phyloP scores from a whole-genome alignment of 2,797 vertebrate species.

The Pachyuromys duprasi region DNA sequence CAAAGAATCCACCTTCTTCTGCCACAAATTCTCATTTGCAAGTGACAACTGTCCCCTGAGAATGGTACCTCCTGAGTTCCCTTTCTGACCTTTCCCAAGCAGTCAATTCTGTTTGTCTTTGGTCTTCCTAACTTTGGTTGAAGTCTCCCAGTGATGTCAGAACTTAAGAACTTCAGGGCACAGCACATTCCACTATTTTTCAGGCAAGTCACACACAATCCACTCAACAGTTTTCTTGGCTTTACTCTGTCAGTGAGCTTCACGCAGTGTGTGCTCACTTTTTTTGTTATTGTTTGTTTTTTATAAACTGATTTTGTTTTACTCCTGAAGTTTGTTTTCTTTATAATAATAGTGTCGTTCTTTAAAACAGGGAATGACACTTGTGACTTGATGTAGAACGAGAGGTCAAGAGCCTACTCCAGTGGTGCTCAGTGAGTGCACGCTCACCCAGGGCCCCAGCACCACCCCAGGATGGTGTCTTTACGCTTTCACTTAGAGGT shows the following conservation, averaged over 20 bases:
- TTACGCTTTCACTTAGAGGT: background rate
- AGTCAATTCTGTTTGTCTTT: background rate
- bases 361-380: background rate
- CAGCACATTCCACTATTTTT: constrained; percentile 35
- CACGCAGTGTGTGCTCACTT: background rate
- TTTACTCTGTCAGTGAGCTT: background rate
- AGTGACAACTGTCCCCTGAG: constrained; percentile 28
- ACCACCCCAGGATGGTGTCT: background rate
- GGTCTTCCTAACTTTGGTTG: background rate
- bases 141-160: background rate
- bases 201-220: constrained; percentile 50
- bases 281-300: background rate
- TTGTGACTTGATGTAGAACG: background rate
- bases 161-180: background rate
- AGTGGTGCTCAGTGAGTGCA: background rate
- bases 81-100: background rate
- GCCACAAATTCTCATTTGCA: constrained; percentile 33
- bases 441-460: background rate
- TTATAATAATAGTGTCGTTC: background rate
- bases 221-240: background rate
- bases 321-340: constrained; percentile 19
- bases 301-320: constrained; percentile 63
- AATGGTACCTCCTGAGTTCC: background rate
- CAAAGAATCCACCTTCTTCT: constrained; percentile 36
- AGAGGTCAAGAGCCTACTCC: background rate